A percentile compares a stretch with the other conserved stretches of the same genome.
Evolutionary conservation across 2,797 vertebrate genomes (phyloP).

Genomic region (Hafferia zeledoni): DNA sequence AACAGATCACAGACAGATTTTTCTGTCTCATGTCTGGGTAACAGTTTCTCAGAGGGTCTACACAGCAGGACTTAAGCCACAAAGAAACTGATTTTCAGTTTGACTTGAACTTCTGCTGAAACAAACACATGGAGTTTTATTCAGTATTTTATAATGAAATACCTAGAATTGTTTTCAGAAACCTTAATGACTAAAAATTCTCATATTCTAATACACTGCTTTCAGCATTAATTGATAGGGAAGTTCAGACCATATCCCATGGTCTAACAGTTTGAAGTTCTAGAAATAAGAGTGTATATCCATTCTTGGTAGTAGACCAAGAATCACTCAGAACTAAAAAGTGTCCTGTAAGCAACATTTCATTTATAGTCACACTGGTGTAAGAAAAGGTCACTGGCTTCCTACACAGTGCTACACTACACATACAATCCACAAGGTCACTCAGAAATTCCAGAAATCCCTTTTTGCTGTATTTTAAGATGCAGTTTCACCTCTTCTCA

Average conservation of each 20-base stretch:
- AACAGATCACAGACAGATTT: background rate
- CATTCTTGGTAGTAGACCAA: background rate
- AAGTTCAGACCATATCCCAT: background rate
- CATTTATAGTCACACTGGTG: background rate
- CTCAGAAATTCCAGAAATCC: background rate
- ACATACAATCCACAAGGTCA: background rate
- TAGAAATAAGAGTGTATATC: background rate
- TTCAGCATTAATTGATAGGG: background rate
- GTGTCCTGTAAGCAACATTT: background rate
- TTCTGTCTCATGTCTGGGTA: background rate
- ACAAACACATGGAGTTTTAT: background rate
- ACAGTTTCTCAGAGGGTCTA: background rate
- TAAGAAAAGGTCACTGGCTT: background rate
- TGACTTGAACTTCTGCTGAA: background rate
- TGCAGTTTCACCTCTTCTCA: constrained; percentile 85
- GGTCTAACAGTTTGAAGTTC: background rate
- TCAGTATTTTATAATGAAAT: background rate
- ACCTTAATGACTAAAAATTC: background rate
- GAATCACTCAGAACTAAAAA: background rate
- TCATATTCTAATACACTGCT: background rate
- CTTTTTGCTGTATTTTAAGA: background rate
- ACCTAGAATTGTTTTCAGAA: background rate
- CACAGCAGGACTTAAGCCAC: background rate
- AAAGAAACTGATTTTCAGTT: background rate
- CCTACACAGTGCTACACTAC: background rate